Base-by-base conservation (phyloP, 1,140 invertebrate species). In the Belonocnema kinseyi region DNA sequence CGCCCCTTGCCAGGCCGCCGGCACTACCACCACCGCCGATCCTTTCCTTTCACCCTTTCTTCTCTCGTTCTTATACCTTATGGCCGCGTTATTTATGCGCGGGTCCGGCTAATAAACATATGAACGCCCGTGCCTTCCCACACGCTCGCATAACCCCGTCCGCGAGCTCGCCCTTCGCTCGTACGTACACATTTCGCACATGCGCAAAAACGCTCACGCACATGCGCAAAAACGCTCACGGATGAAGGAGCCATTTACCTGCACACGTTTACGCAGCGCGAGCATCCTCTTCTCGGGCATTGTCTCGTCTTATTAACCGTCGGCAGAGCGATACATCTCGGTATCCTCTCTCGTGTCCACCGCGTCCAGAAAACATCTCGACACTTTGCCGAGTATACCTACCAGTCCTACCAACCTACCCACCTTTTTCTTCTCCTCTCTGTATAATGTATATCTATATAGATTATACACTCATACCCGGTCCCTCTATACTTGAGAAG, bases 41-140 rank as follows among this genome's bases (percentile, higher is more conserved):
- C 40, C 21, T 74, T 70, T 75, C 70, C 54, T 80, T 71, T 82
- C 50, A 70, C 76, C 79, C 82, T 81, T 80, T 80, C 79, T 82
- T 83, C 81, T 85, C 81, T 77, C 80, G 54, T 85, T 87, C 86
- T 88, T 86, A 86, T 87, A 86, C 86, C 89, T 90, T 90, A 91
- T 90, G 87, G 89, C 86, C 84, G 87, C 85, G 88, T 91, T 91
- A 91, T 91, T 91, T 91, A 91, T 91, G 89, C 89, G 33, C 83
- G 85, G 89, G 87, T 91, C 88, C 82, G 87, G 88, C 90, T 91
- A 91, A 91, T 91, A 91, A 91, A 91, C 90, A 91, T 91, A 91
- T 91, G 90, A 91, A 90, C 90, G 89, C 87, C 87, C 85, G 87
- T 88, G 87, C 83, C 86, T 88, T 83, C 86, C 85, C 86, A 87